phyloP scores from a whole-genome alignment of 1,140 invertebrate species.

The Heterodera schachtii region DNA sequence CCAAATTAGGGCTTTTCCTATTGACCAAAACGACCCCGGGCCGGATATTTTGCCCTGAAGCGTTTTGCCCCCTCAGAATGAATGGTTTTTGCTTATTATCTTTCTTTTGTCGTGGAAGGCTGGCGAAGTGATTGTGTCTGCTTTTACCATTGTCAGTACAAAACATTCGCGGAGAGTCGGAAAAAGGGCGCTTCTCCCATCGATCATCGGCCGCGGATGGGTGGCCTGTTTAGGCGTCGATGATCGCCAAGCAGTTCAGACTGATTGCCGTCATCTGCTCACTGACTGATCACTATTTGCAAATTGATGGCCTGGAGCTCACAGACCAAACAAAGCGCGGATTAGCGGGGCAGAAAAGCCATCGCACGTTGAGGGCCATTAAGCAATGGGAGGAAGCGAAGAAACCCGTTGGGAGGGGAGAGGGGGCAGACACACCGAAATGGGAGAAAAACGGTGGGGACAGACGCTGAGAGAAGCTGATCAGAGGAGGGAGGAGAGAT shows the following conservation, averaged over 20 bases:
- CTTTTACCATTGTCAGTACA: not conserved
- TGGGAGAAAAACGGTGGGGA: not conserved
- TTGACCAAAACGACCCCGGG: not conserved
- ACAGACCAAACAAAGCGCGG: not conserved
- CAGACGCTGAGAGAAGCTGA: too few species aligned
- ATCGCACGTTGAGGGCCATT: not conserved
- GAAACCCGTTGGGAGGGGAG: not conserved
- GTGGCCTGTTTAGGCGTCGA: not conserved
- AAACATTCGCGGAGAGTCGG: not conserved
- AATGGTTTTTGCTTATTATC: not conserved
- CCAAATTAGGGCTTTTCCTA: not conserved
- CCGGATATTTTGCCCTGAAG: not conserved
- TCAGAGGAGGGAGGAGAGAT: too few species aligned
- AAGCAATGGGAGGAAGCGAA: not conserved
- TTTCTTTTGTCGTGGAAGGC: not conserved
- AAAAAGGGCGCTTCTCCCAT: not conserved
- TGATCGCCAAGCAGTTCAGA: not conserved
- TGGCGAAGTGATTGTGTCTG: not conserved
- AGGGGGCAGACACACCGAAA: not conserved
- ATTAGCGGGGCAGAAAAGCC: not conserved
- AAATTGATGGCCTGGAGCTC: not conserved
- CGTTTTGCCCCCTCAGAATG: not conserved
- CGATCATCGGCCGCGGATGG: not conserved
- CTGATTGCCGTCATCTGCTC: not conserved
- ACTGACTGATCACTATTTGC: too few species aligned